Base-by-base conservation (phyloP, 1,140 invertebrate genomes). In the Drosophila hydei region DNA sequence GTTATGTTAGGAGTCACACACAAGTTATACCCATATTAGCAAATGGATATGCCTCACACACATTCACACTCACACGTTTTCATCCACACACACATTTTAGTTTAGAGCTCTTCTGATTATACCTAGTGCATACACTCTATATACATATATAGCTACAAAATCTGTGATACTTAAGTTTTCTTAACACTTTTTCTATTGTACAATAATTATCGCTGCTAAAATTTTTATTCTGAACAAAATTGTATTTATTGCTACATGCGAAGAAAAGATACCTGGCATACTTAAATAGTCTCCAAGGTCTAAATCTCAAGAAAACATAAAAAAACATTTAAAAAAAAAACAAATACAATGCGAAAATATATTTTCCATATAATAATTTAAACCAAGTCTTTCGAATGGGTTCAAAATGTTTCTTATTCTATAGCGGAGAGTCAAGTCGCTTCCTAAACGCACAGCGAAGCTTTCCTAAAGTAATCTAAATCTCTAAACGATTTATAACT, bases 111-210 rank as follows among this genome's bases (percentile, higher is more conserved):
- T 58, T 70, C 43, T 72, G 52, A 69, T 55, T 54, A 77, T 36
- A 68, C 54, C 69, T 76, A 72, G 63, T 72, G 51, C 43, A 51
- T 59, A 43, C 36, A 43, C 38, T 75, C n/a, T 62, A 56, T 59
- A 52, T 62, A 47, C 69, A 63, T 63, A 68, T 63, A 60, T 65
- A 68, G 51, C 67, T 58, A 59, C 50, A 73, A 88, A 52, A 89
- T 89, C 84, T 89, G 84, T 89, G 84, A 89, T 89, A 89, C 75
- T 77, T 89, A 89, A 89, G 84, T 89, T 89, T 75, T 89, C 79
- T 84, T 84, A 81, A 87, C 83, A 83, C 72, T 83, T 80, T 87
- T 88, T 71, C 75, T 88, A 88, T 71, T 75, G 80, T 85, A 81
- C 45, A 56, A 56, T 75, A 79, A 67, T 63, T 78, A 62, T 72